These are phyloP conservation scores for Isaurus tuberculatus DNA, from an alignment of 92 coral and sea anemone species.

Conservation along the genomic window DNA sequence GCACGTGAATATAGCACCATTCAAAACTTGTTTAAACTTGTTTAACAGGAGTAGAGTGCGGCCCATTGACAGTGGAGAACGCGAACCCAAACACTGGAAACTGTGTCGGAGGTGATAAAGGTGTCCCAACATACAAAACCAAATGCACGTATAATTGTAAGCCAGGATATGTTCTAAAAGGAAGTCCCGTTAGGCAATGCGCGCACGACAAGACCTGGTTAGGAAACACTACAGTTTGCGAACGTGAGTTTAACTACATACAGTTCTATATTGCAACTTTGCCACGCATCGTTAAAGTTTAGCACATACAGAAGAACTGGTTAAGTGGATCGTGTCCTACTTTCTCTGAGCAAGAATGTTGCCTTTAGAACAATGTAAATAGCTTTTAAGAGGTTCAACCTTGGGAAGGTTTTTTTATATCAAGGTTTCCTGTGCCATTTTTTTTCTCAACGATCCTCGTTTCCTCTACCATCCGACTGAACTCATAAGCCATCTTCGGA, in stretches of 20 bases:
- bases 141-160: slow-evolving; percentile 79
- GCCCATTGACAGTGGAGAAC: slow-evolving; percentile 60
- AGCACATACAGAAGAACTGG: too few species aligned
- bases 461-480: background rate
- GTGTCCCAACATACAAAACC: slow-evolving; percentile 68
- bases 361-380: too few species aligned
- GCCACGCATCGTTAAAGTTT: too few species aligned
- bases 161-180: slow-evolving; percentile 75
- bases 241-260: slow-evolving; percentile 65
- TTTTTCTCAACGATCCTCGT: too few species aligned
- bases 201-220: slow-evolving; percentile 88
- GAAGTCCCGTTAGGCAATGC: slow-evolving; percentile 79
- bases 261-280: background rate
- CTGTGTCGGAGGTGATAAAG: slow-evolving; percentile 61
- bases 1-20: too few species aligned
- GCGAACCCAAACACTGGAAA: slow-evolving; percentile 75
- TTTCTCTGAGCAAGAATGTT: too few species aligned
- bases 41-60: slow-evolving; percentile 74
- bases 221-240: slow-evolving; percentile 82
- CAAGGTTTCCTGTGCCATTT: too few species aligned
- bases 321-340: too few species aligned
- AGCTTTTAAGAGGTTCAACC: too few species aligned
- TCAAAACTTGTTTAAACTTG: background rate
- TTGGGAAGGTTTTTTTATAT: too few species aligned
- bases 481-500: background rate